Conservation (phyloP, 30 jellyfish, hydroid and myxozoan genomes). For the Phacellophora camtschatica region DNA sequence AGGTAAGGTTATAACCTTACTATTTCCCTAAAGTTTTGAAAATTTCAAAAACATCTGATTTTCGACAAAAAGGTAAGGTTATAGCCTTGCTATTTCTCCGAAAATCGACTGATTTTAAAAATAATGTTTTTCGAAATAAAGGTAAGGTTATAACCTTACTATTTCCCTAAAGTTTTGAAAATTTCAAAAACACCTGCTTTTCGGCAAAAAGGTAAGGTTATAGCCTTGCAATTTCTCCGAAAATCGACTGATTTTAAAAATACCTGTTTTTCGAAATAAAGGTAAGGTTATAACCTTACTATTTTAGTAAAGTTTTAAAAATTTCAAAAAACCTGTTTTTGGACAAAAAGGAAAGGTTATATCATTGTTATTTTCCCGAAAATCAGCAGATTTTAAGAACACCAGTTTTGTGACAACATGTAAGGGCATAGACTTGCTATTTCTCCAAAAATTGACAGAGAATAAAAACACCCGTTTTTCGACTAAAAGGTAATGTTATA, state of each 20-base stretch:
- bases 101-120: background rate
- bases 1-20: too few species aligned
- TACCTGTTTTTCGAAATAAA: background rate
- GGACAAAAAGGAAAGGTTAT: background rate
- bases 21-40: too few species aligned
- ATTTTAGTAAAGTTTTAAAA: background rate
- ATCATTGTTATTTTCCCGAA: background rate
- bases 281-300: background rate
- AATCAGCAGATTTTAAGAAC: background rate
- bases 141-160: background rate
- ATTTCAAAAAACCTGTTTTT: background rate
- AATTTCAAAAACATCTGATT: too few species aligned
- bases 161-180: background rate
- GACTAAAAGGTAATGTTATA: background rate
- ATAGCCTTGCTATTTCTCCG: background rate
- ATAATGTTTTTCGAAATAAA: background rate
- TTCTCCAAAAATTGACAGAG: background rate
- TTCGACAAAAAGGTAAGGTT: background rate
- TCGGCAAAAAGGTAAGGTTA: background rate
- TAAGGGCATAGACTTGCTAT: background rate
- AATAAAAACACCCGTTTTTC: background rate
- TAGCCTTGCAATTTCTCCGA: background rate
- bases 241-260: background rate
- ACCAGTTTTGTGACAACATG: background rate
- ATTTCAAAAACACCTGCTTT: background rate